Evolutionary conservation across 1,140 invertebrate genomes (phyloP), one percentile per base, ranked within the genome.

Genomic region (Camponotus vicinus): DNA sequence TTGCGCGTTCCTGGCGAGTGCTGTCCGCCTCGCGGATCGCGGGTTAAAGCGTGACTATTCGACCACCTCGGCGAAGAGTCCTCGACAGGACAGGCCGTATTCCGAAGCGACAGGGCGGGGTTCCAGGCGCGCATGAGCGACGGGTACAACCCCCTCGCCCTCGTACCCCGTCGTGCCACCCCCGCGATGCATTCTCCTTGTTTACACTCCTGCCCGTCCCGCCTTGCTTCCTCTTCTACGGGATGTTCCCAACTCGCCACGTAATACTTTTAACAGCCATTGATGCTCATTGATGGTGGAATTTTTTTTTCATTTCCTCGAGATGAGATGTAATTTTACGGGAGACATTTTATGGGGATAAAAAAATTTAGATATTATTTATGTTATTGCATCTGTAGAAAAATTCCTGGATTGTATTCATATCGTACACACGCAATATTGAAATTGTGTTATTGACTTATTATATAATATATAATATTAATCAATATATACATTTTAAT

Each of bases 41-140:
- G 93, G 93, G 93, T 92, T 91, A 90, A 93, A 93, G 92, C 93
- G 93, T 94, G 93, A 94, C 94, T 94, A 92, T 92, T 84, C 90
- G 90, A 89, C 92, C 86, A 91, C 91, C 90, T 92, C 91, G 91
- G 88, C 88, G 92, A 91, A 93, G 90, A 91, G 91, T 93, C 91
- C 92, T 89, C 91, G 90, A 90, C 86, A 87, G 89, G 86, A 90
- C 89, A 84, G 66, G 75, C 89, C 83, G 89, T 90, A 76, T 82
- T 86, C 89, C 82, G 89, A 88, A 90, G 73, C 89, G 89, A 94
- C 89, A 94, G 94, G 94, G 94, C 94, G 94, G 93, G 94, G 94
- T 94, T 94, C 93, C 75, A 88, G 77, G 34, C 90, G 93, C 94
- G 94, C 94, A 90, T 91, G 91, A 92, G 92, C 91, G 84, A 86